These are phyloP conservation scores for Podiceps cristatus DNA, from an alignment of 2,113 vertebrate species.

Conservation along the genomic window DNA sequence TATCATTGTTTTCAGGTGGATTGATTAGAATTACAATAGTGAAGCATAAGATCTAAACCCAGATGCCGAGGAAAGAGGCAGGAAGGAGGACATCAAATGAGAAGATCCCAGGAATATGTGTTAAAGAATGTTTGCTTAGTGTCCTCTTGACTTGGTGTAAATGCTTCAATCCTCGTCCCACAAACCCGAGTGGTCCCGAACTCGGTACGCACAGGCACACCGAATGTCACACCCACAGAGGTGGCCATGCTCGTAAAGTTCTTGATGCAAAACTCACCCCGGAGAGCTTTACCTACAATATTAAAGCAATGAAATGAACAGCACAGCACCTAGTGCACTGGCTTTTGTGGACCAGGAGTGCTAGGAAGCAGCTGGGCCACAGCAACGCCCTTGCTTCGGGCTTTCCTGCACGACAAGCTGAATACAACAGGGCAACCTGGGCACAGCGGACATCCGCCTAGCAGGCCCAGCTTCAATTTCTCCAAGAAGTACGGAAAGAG, in stretches of 20 bases:
- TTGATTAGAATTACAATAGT: background rate
- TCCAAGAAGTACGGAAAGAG: background rate
- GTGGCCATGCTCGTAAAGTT: background rate
- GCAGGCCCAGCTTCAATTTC: background rate
- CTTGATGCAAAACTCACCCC: background rate
- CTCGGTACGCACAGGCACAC: accelerated
- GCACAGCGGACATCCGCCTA: background rate
- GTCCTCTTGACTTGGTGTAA: background rate
- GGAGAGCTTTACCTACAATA: background rate
- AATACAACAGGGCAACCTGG: background rate
- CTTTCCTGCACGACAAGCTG: background rate
- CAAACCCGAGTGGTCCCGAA: background rate
- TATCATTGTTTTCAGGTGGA: background rate
- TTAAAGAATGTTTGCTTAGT: background rate
- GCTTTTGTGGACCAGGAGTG: background rate
- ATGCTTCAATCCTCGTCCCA: no score
- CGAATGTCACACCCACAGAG: accelerated
- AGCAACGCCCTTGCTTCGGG: background rate
- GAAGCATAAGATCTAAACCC: background rate
- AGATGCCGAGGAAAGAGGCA: background rate
- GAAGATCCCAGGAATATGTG: background rate
- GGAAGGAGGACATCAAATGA: background rate
- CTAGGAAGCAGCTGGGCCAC: background rate
- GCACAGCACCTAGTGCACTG: accelerated
- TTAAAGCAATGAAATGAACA: background rate